Conservation (phyloP, 2,888 invertebrate genomes). For the Pollenia amentaria region DNA sequence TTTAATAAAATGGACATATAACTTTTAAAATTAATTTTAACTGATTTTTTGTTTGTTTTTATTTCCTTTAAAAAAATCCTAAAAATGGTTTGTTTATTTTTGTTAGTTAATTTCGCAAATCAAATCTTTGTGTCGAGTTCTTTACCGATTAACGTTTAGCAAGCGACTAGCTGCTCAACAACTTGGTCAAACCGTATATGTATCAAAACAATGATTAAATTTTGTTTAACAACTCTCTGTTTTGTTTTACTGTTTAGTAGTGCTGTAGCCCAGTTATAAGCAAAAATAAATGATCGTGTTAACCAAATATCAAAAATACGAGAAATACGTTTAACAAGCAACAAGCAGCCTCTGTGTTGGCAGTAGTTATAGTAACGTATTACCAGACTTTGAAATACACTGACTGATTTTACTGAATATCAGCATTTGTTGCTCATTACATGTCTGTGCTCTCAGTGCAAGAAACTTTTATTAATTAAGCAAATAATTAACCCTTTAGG, state of each 20-base stretch:
- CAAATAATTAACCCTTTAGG: constrained; percentile 49
- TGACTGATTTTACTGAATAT: neutral
- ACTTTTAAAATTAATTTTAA: constrained; percentile 36
- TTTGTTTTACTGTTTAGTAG: constrained; percentile 23
- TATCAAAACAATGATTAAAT: constrained; percentile 52
- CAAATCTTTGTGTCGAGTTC: constrained; percentile 24
- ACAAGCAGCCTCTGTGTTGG: constrained; percentile 22
- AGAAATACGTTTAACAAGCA: constrained; percentile 7
- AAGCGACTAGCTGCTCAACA: constrained; percentile 64
- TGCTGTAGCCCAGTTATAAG: constrained; percentile 61
- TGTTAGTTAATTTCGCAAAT: neutral
- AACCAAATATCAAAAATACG: constrained; percentile 45
- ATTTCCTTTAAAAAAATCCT: constrained; percentile 57
- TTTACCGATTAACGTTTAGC: constrained; percentile 67
- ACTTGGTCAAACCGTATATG: constrained; percentile 61
- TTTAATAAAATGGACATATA: neutral
- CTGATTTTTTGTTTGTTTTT: constrained; percentile 39
- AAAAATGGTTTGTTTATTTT: constrained; percentile 26
- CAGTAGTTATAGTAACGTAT: constrained; percentile 43
- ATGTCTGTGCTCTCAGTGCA: constrained; percentile 35
- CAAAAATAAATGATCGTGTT: constrained; percentile 55
- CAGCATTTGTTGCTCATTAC: constrained; percentile 1
- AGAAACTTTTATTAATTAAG: neutral
- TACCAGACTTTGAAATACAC: constrained; percentile 30
- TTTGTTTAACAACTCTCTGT: constrained; percentile 11